A percentile compares a stretch with the other conserved stretches of the same genome.
phyloP scores from a whole-genome alignment of 1,140 invertebrate species.

The Drosophila bifasciata region DNA sequence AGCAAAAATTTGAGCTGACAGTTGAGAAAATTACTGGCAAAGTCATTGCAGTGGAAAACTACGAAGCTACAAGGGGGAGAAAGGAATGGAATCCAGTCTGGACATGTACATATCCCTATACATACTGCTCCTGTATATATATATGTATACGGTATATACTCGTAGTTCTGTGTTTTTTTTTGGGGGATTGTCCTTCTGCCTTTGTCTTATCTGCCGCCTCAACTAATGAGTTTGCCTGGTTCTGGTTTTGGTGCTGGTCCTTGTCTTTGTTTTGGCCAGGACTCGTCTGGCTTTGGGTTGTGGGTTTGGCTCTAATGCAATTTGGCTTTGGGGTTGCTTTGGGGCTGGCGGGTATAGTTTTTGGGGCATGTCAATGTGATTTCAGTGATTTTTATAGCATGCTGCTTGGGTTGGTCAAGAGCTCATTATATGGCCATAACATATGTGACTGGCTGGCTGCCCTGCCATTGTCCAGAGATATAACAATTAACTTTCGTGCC shows the following conservation, averaged over 20 bases:
- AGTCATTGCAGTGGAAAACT: slow-evolving; percentile 79
- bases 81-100: slow-evolving; percentile 34
- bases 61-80: slow-evolving; percentile 39
- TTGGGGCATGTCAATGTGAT: slow-evolving; percentile 71
- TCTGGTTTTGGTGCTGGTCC: neutral
- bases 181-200: slow-evolving; percentile 30
- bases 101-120: slow-evolving; percentile 22
- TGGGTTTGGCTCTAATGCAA: slow-evolving; percentile 39
- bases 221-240: slow-evolving; percentile 69
- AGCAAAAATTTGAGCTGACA: slow-evolving; percentile 78
- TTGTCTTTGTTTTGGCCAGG: slow-evolving; percentile 31
- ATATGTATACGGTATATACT: slow-evolving; percentile 3
- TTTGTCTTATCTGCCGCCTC: slow-evolving; percentile 68
- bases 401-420: slow-evolving; percentile 39
- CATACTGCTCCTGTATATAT: slow-evolving; percentile 4
- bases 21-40: slow-evolving; percentile 80
- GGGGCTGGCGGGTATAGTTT: slow-evolving; percentile 2
- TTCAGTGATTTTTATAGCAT: slow-evolving; percentile 74
- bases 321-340: slow-evolving; percentile 46
- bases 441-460: slow-evolving; percentile 36
- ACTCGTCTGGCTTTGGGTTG: slow-evolving; percentile 15
- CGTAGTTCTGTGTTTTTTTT: neutral
- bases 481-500: slow-evolving; percentile 68
- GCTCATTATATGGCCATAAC: slow-evolving; percentile 81
- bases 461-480: slow-evolving; percentile 68